Conservation (phyloP, 2,113 vertebrate genomes). For the Poeciliopsis retropinna region DNA sequence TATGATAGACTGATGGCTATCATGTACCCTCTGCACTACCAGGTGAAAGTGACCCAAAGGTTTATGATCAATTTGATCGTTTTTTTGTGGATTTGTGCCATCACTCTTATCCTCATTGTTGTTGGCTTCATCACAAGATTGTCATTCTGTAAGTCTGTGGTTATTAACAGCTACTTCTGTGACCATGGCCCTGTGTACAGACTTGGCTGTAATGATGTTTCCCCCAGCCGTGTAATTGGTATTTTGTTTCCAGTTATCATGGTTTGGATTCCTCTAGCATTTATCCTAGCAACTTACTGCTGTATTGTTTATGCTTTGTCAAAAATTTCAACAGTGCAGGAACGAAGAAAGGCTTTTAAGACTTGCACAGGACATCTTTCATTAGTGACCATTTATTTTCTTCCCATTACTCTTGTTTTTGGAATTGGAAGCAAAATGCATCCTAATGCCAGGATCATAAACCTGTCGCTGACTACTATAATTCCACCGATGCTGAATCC, state of each 20-base stretch:
- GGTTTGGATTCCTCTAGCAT: not conserved
- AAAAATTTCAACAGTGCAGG: slow-evolving; percentile 41
- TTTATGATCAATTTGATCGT: slow-evolving; percentile 3
- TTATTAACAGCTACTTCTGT: slow-evolving; percentile 42
- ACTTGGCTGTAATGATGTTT: slow-evolving; percentile 5
- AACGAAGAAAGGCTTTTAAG: slow-evolving; percentile 51
- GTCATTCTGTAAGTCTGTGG: slow-evolving; percentile 69
- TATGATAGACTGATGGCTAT: slow-evolving; percentile 28
- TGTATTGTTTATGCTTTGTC: slow-evolving; percentile 28
- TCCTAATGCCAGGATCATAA: slow-evolving; percentile 67
- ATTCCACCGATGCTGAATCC: slow-evolving; percentile 45
- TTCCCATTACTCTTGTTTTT: slow-evolving; percentile 60
- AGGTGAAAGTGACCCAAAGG: slow-evolving; percentile 17
- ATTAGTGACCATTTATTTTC: slow-evolving; percentile 60
- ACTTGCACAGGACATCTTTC: slow-evolving; percentile 57
- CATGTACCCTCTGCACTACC: slow-evolving; percentile 20
- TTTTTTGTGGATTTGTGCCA: slow-evolving; percentile 1
- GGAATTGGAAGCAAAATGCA: slow-evolving; percentile 30
- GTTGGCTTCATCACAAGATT: slow-evolving; percentile 51
- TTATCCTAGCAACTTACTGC: slow-evolving; percentile 3
- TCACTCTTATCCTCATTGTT: not conserved
- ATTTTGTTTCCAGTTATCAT: not conserved
- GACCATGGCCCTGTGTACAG: slow-evolving; percentile 18
- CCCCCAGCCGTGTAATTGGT: slow-evolving; percentile 23
- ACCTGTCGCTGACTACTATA: slow-evolving; percentile 58